These are phyloP conservation scores for Alsophila aescularia DNA, from an alignment of 2,888 invertebrate genomes.

Conservation along the genomic window DNA sequence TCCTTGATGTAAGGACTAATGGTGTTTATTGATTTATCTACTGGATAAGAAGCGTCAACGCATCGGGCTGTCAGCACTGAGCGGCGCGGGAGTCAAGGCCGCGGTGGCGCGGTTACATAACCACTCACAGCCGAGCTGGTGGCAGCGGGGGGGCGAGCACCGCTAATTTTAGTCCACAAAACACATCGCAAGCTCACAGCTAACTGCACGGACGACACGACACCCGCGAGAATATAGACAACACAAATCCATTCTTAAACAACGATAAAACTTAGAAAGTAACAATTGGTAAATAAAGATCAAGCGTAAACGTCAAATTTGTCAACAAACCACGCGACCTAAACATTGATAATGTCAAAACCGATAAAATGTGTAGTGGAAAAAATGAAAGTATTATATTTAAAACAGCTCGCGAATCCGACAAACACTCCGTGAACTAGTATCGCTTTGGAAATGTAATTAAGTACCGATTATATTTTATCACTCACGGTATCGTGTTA, in stretches of 20 bases:
- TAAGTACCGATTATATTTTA: constrained; percentile 19
- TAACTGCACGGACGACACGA: constrained; percentile 34
- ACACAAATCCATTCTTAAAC: neutral
- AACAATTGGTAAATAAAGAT: constrained; percentile 18
- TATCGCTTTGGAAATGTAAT: constrained; percentile 14
- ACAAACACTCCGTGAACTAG: neutral
- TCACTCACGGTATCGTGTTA: constrained; percentile 21
- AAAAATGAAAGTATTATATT: constrained; percentile 15
- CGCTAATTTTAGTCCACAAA: constrained; percentile 80
- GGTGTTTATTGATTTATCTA: constrained; percentile 14
- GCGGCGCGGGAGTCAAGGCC: constrained; percentile 84
- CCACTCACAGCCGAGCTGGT: constrained; percentile 39
- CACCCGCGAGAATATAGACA: constrained; percentile 2
- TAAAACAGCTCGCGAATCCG: constrained; percentile 4
- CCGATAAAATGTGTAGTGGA: constrained; percentile 4
- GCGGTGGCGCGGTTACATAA: constrained; percentile 75
- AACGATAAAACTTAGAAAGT: constrained; percentile 1
- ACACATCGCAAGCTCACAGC: constrained; percentile 56
- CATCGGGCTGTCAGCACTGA: constrained; percentile 48
- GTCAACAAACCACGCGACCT: constrained; percentile 27
- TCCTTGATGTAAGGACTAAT: constrained; percentile 1
- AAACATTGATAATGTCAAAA: constrained; percentile 2
- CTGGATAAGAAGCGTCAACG: constrained; percentile 17
- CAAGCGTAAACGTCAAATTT: constrained; percentile 17
- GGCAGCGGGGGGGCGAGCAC: constrained; percentile 63